Conservation (phyloP, 2,113 vertebrate genomes). For the Plectropomus leopardus region DNA sequence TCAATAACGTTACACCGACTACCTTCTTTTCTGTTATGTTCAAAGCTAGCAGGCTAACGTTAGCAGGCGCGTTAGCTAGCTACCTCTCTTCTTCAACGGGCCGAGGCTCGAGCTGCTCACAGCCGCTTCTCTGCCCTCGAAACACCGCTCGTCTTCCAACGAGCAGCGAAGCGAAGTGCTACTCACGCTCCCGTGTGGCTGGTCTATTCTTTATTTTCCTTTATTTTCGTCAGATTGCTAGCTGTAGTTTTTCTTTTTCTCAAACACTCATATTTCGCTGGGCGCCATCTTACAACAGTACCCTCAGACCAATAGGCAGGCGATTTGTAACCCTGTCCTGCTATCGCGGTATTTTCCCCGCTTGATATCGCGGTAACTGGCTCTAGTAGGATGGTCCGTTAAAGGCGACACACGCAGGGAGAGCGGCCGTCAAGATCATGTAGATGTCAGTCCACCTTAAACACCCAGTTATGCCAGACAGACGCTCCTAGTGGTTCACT, state of each 20-base stretch:
- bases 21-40: slow-evolving; percentile 43
- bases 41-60: slow-evolving; percentile 61
- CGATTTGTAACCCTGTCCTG: slow-evolving; percentile 17
- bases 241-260: slow-evolving; percentile 78
- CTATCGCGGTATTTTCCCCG: slow-evolving; percentile 79
- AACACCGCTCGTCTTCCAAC: slow-evolving; percentile 28
- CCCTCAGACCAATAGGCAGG: slow-evolving; percentile 85
- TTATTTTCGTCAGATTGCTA: slow-evolving; percentile 22
- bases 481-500: slow-evolving; percentile 69
- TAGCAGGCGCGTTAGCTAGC: slow-evolving; percentile 71
- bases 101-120: slow-evolving; percentile 45
- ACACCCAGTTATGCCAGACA: slow-evolving; percentile 49
- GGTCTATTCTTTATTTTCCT: slow-evolving; percentile 5
- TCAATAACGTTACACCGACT: neutral
- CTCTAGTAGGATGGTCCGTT: slow-evolving; percentile 65
- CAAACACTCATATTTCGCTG: slow-evolving; percentile 90
- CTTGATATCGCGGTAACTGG: slow-evolving; percentile 78
- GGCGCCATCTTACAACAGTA: slow-evolving; percentile 95
- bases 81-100: slow-evolving; percentile 70
- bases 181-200: neutral
- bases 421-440: neutral
- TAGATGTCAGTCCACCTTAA: slow-evolving; percentile 77
- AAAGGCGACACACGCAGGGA: slow-evolving; percentile 82
- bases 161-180: neutral
- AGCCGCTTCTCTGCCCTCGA: slow-evolving; percentile 42